Conservation (phyloP, 2,113 vertebrate species). For the Glareola pratincola region DNA sequence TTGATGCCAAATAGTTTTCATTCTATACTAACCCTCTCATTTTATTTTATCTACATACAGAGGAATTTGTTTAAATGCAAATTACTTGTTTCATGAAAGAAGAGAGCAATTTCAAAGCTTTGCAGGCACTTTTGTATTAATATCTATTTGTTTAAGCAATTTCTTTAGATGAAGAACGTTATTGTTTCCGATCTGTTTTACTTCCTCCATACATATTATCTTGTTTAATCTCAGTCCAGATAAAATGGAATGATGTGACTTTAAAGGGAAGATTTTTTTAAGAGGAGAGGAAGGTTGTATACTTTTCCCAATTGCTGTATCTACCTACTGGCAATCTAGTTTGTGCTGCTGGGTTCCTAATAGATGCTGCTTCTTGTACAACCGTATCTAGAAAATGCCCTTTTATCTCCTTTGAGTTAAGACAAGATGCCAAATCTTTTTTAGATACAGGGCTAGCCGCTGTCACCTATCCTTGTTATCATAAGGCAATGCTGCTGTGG, state of each 20-base stretch:
- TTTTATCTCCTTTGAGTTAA: neutral
- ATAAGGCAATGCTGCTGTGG: neutral
- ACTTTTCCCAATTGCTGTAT: neutral
- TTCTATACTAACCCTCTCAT: neutral
- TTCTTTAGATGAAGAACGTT: neutral
- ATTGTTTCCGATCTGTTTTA: neutral
- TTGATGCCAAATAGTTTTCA: neutral
- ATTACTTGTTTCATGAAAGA: neutral
- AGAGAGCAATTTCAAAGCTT: neutral
- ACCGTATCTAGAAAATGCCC: neutral
- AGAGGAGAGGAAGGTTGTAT: neutral
- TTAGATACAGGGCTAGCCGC: neutral
- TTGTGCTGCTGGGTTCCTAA: neutral
- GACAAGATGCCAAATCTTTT: neutral
- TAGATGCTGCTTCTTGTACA: neutral
- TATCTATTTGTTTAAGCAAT: neutral
- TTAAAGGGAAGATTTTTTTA: neutral
- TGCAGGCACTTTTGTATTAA: neutral
- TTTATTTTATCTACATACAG: neutral
- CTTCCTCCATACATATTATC: neutral
- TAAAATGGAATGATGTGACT: neutral
- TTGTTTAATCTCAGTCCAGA: neutral
- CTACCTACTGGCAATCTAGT: neutral
- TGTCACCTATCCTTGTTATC: neutral
- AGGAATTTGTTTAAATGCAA: slow-evolving; percentile 10